Percentiles rank a stretch among this genome's conserved stretches.
Conservation (phyloP, 2,888 invertebrate species). For the Nebria salina region DNA sequence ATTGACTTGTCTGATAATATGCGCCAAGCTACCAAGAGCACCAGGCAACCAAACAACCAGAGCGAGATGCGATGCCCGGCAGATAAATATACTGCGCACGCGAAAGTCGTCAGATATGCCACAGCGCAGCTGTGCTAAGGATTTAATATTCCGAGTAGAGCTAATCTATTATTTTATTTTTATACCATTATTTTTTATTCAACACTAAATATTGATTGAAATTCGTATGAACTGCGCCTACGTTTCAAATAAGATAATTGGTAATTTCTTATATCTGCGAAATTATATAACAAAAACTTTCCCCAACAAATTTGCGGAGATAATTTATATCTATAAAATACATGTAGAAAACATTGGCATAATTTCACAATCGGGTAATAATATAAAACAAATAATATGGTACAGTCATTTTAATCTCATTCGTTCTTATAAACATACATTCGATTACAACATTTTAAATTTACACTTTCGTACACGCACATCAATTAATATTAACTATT, state of each 20-base stretch:
- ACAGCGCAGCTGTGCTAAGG: not conserved
- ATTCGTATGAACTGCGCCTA: not conserved
- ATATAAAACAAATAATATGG: constrained; percentile 4
- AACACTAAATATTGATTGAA: not conserved
- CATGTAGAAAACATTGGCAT: not conserved
- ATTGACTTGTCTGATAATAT: constrained; percentile 29
- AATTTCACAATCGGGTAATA: not conserved
- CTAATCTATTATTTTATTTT: too few relatives aligned
- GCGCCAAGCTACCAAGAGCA: not conserved
- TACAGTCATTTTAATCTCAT: constrained; percentile 45
- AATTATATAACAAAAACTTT: not conserved
- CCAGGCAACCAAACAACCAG: too few relatives aligned
- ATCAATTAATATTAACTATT: constrained; percentile 7
- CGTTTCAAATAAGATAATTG: not conserved
- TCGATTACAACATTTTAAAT: constrained; percentile 32
- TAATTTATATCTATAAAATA: not conserved
- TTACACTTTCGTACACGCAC: constrained; percentile 42
- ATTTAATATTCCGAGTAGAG: not conserved
- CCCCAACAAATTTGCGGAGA: not conserved
- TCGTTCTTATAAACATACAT: constrained; percentile 37
- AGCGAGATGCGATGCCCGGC: not conserved
- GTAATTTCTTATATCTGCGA: not conserved
- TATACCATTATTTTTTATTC: too few relatives aligned
- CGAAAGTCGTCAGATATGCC: not conserved
- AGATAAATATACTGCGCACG: not conserved